Conservation (phyloP, 2,113 vertebrate species). For the Microtus oregoni region DNA sequence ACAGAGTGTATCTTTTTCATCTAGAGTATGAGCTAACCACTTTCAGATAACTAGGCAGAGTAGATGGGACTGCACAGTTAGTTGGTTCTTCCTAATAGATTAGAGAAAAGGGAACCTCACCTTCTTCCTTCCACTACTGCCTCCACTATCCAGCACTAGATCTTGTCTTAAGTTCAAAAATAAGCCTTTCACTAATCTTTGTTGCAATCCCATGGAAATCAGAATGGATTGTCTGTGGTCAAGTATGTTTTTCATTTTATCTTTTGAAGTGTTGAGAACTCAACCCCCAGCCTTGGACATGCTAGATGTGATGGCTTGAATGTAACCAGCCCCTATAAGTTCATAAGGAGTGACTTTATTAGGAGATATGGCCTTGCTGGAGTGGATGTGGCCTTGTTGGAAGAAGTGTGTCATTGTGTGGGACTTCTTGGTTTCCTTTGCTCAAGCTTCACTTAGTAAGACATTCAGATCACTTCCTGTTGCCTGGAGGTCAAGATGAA, state of each 20-base stretch:
- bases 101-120: neutral
- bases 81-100: neutral
- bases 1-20: neutral
- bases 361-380: neutral
- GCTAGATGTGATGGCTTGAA: neutral
- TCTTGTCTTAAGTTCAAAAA: neutral
- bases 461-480: neutral
- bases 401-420: neutral
- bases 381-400: neutral
- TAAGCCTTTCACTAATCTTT: neutral
- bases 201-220: neutral
- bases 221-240: neutral
- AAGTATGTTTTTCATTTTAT: neutral
- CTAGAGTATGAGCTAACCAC: neutral
- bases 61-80: neutral
- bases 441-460: neutral
- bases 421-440: neutral
- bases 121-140: neutral
- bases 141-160: neutral
- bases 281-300: neutral
- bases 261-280: neutral
- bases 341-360: neutral
- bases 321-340: neutral
- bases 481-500: neutral
- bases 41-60: neutral